Evolutionary conservation across 2,888 invertebrate genomes (phyloP).

Genomic region (Trichogramma evanescens): DNA sequence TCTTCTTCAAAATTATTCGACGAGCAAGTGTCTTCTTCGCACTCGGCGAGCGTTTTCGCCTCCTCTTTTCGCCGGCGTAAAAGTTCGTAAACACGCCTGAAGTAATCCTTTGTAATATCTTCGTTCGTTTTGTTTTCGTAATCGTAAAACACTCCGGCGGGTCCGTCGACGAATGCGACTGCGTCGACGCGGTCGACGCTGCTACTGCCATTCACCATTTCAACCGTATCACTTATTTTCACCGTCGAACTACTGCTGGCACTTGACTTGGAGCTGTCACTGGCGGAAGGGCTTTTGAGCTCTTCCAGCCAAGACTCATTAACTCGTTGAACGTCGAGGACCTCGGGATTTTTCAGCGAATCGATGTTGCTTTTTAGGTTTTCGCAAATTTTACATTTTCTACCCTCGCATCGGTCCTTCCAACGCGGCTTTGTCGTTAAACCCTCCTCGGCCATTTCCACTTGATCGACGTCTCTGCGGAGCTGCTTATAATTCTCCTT

Average conservation of each 20-base stretch:
- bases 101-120: constrained; percentile 39
- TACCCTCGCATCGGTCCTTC: constrained; percentile 32
- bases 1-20: constrained; percentile 32
- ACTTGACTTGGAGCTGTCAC: constrained; percentile 36
- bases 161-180: constrained; percentile 14
- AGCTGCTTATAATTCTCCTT: constrained; percentile 34
- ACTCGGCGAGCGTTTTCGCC: constrained; percentile 24
- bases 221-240: constrained; percentile 41
- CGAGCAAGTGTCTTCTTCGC: constrained; percentile 33
- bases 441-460: constrained; percentile 29
- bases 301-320: neutral
- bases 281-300: constrained; percentile 26
- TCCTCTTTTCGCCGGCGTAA: constrained; percentile 34
- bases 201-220: constrained; percentile 38
- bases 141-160: constrained; percentile 16
- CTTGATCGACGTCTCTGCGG: constrained; percentile 21
- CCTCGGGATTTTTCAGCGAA: constrained; percentile 10
- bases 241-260: constrained; percentile 29
- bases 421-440: constrained; percentile 36
- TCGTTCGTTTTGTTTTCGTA: constrained; percentile 31
- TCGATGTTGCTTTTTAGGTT: constrained; percentile 25
- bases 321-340: neutral
- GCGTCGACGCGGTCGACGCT: constrained; percentile 18
- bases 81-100: constrained; percentile 40
- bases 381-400: constrained; percentile 27